Base-by-base conservation (phyloP, 2,888 invertebrate species). In the Pogonocherus hispidulus region DNA sequence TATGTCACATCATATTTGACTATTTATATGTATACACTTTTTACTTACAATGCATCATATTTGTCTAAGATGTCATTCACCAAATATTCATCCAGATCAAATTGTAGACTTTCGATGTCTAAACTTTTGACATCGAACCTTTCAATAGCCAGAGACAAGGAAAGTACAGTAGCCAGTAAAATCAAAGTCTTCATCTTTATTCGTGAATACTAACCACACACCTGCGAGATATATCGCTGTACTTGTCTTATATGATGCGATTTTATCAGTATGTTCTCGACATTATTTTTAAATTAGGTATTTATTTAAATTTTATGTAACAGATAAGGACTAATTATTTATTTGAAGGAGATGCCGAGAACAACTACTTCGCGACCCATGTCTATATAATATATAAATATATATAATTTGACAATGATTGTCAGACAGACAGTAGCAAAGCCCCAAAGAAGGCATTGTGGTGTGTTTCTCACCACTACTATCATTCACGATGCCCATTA, bases 121-220 rank as follows among this genome's bases (percentile, higher is more conserved):
- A 54, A 18, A 20, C 18, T 47, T n/a, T 56, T 20, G 20, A 41
- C 2, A 22, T 44, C 22, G n/a, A 16, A 6, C 23, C 44, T 27
- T 23, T 49, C 35, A 11, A 20, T 57, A 44, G 46, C 41, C 22
- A 46, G 6, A 6, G 44, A 57, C 0, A 46, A 9, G 1, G 57
- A 44, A 14, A 57, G 14, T 16, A 44, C 44, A 19, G 55, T 19
- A 9, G 22, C 18, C 2, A 55, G 37, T n/a, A 55, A 37, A 20
- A 55, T n/a, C 3, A 55, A 20, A 5, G 27, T n/a, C 35, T 20
- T 55, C 37, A 37, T 55, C 20, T n/a, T 55, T 35, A 23, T 20
- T 2, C 2, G 1, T 27, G 3, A 16, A 32, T 22, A n/a, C 22
- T 2, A 18, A 52, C n/a, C 3, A 22, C n/a, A 52, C 20, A 32